Conservation (phyloP, 1,140 invertebrate genomes). For the Drosophila ambigua region DNA sequence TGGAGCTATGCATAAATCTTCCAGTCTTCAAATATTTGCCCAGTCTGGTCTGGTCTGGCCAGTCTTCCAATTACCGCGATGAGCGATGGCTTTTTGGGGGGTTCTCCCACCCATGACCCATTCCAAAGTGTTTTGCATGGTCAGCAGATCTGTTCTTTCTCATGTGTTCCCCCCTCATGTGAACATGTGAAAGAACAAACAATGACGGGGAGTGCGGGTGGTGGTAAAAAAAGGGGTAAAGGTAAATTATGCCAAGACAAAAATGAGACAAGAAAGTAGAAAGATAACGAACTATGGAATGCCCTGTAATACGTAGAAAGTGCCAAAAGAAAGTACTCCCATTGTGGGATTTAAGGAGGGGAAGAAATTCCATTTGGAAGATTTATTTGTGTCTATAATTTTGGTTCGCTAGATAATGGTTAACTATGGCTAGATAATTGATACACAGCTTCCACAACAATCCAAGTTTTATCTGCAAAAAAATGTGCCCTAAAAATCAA, state of each 20-base stretch:
- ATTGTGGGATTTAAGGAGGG: too few relatives aligned
- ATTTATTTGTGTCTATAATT: too few relatives aligned
- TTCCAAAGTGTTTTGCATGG: constrained; percentile 20
- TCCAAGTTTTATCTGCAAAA: too few relatives aligned
- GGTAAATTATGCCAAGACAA: constrained; percentile 55
- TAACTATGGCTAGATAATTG: too few relatives aligned
- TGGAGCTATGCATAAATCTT: neutral
- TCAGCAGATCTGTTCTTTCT: constrained; percentile 44
- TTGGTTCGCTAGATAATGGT: too few relatives aligned
- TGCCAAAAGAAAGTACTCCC: neutral
- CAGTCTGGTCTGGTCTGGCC: neutral
- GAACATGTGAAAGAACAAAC: constrained; percentile 55
- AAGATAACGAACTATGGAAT: neutral
- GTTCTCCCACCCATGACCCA: constrained; percentile 25
- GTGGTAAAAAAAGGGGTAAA: neutral
- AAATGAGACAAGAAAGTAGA: constrained; percentile 15
- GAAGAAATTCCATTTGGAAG: too few relatives aligned
- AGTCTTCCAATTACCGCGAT: constrained; percentile 5
- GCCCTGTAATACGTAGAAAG: too few relatives aligned
- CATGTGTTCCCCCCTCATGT: constrained; percentile 8
- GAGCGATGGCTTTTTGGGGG: constrained; percentile 31
- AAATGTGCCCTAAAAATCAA: too few relatives aligned
- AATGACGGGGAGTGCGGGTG: constrained; percentile 19
- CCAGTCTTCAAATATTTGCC: neutral
- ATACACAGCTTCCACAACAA: too few relatives aligned